Base-by-base conservation (phyloP, 1,140 invertebrate genomes). In the Lamellibrachia luymesi region DNA sequence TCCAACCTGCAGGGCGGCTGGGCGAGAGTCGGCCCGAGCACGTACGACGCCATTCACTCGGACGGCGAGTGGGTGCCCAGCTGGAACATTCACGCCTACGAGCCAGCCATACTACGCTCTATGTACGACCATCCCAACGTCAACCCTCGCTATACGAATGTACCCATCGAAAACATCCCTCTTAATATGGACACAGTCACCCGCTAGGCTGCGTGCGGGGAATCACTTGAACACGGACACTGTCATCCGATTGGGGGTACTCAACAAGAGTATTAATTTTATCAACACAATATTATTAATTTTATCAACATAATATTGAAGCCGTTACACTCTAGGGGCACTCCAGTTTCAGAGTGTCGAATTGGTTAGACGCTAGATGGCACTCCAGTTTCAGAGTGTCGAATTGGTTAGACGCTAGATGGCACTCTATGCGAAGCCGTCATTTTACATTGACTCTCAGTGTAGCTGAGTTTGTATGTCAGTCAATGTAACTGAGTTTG, bases 101-200 rank as follows among this genome's bases (percentile, higher is more conserved):
- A 93, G 90, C 93, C 93, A 4, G 56, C 91, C 50, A 93, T 92
- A 10, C 56, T 94, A 22, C 51, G 92, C 2, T 93, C 93, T 2
- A 92, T 94, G 2, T 93, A 94, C 91, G 93, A 94, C 64, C 93
- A 94, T 89, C 50, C 52, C 10, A 94, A 94, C 90, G 93, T 93
- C 51, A 92, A 93, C 90, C 93, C 93, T 13, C 50, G 92, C 64
- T 92, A 92, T 50, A 93, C 90, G 38, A 91, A 91, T 89, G 80
- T 92, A 1, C 93, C 93, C 27, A 93, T 93, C 25, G 93, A 93
- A 25, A 50, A 90, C 51, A 50, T 92, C 27, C 91, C 91, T 52
- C 50, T 93, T 17, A 93, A 93, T n/a, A 92, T 92, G 92, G 27
- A 92, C 38, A 38, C 90, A 50, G 90, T 80, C 13, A 80, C 17